Conservation (phyloP, 1,140 invertebrate species). For the Luehdorfia chinensis region DNA sequence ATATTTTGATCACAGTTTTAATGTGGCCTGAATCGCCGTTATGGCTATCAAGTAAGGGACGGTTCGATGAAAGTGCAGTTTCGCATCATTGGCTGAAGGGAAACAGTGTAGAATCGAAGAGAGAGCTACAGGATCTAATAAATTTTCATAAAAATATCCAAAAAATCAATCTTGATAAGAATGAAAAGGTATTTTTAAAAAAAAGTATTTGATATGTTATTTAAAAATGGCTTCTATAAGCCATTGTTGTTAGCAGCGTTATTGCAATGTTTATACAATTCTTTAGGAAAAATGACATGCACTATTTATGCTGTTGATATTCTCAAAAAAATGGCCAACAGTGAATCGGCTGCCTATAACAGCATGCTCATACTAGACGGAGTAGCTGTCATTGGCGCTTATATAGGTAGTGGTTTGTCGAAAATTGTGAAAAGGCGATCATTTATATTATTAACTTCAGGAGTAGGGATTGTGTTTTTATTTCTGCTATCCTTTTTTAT, state of each 20-base stretch:
- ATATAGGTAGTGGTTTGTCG: conserved; percentile 19
- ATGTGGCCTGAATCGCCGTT: conserved; percentile 38
- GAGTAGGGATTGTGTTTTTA: conserved; percentile 1
- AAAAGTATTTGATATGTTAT: not conserved
- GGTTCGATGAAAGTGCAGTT: conserved; percentile 25
- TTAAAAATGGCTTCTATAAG: conserved; percentile 2
- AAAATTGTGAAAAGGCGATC: conserved; percentile 19
- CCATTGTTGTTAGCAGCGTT: not conserved
- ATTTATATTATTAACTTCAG: conserved; percentile 8
- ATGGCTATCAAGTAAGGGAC: conserved; percentile 29
- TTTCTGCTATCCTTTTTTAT: conserved; percentile 7
- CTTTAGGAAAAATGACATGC: conserved; percentile 21
- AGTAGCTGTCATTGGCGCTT: conserved; percentile 17
- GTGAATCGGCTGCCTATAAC: conserved; percentile 16
- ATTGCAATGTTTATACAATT: conserved; percentile 2
- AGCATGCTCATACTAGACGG: conserved; percentile 22
- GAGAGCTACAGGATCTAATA: conserved; percentile 24
- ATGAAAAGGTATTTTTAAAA: too few species aligned
- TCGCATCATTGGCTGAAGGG: conserved; percentile 33
- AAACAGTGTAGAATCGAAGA: conserved; percentile 20
- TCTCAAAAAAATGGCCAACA: conserved; percentile 16
- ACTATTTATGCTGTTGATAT: conserved; percentile 25
- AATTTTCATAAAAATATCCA: not conserved
- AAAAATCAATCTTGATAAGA: too few species aligned
- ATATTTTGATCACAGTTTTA: conserved; percentile 16